A percentile compares a stretch with the other conserved stretches of the same genome.
These are phyloP conservation scores for Ellobius talpinus DNA, from an alignment of 2,113 vertebrate species.

Conservation along the genomic window DNA sequence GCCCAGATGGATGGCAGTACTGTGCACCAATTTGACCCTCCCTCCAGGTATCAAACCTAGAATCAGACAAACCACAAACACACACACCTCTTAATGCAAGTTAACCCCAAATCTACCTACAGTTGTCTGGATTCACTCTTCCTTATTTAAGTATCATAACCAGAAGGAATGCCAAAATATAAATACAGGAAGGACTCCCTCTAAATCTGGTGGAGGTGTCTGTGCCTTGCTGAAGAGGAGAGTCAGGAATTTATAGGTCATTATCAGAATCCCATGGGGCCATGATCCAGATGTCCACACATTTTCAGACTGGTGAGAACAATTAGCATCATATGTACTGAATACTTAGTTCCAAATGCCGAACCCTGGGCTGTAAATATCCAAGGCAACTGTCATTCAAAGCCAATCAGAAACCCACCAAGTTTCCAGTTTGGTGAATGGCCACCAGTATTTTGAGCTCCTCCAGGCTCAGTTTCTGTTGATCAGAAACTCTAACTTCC, in stretches of 20 bases:
- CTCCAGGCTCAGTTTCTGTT: too few relatives aligned
- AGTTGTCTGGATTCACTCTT: background rate
- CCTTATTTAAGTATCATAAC: background rate
- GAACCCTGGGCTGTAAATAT: background rate
- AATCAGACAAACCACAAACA: slow-evolving; percentile 26
- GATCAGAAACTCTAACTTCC: background rate
- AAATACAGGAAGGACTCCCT: background rate
- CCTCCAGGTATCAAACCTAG: slow-evolving; percentile 95
- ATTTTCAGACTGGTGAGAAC: background rate
- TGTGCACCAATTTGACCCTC: slow-evolving; percentile 95
- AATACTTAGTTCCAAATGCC: background rate
- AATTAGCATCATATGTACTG: background rate
- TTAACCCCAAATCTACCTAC: background rate
- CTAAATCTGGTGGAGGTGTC: accelerated
- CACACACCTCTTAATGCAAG: background rate
- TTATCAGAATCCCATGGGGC: background rate
- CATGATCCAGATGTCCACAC: background rate
- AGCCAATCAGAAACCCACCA: background rate
- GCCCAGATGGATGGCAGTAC: slow-evolving; percentile 87
- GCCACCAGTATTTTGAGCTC: background rate
- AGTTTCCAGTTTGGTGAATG: background rate
- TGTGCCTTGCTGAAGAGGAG: background rate
- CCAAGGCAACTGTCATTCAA: background rate
- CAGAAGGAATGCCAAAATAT: background rate
- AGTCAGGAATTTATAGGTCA: background rate